Conservation (phyloP, 2,113 vertebrate genomes). For the Calyptommatus sinebrachiatus region DNA sequence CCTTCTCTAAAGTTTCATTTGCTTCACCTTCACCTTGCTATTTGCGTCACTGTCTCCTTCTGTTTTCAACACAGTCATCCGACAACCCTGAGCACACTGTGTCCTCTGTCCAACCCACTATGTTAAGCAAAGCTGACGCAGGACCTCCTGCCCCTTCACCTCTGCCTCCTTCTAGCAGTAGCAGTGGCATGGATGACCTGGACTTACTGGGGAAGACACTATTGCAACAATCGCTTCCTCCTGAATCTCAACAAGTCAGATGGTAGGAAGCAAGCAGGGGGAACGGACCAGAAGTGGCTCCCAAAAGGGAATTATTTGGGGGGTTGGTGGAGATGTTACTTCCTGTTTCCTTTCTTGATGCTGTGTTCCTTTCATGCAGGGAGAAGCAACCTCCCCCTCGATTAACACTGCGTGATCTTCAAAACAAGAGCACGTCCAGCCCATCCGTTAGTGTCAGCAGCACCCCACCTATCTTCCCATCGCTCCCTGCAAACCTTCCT, state of each 20-base stretch:
- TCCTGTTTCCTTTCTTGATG: background rate
- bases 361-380: constrained; percentile 65
- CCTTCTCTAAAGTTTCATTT: background rate
- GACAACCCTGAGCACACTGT: constrained; percentile 68
- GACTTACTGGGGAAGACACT: constrained; percentile 91
- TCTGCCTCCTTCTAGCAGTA: constrained; percentile 68
- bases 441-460: constrained; percentile 38
- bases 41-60: background rate
- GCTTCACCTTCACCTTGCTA: background rate
- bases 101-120: constrained; percentile 33
- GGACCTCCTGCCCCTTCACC: constrained; percentile 41
- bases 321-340: background rate
- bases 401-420: constrained; percentile 88
- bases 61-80: constrained; percentile 70
- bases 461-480: constrained; percentile 36
- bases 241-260: constrained; percentile 89
- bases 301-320: background rate
- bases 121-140: constrained; percentile 59
- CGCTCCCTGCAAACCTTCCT: constrained; percentile 61
- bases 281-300: fast-evolving
- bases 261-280: constrained; percentile 79
- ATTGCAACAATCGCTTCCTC: constrained; percentile 91
- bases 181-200: constrained; percentile 86
- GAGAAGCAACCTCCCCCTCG: constrained; percentile 84
- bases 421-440: constrained; percentile 75